Percentiles rank a stretch among this genome's conserved stretches.
These are phyloP conservation scores for Metridium senile DNA, from an alignment of 92 coral and sea anemone genomes.

Conservation along the genomic window DNA sequence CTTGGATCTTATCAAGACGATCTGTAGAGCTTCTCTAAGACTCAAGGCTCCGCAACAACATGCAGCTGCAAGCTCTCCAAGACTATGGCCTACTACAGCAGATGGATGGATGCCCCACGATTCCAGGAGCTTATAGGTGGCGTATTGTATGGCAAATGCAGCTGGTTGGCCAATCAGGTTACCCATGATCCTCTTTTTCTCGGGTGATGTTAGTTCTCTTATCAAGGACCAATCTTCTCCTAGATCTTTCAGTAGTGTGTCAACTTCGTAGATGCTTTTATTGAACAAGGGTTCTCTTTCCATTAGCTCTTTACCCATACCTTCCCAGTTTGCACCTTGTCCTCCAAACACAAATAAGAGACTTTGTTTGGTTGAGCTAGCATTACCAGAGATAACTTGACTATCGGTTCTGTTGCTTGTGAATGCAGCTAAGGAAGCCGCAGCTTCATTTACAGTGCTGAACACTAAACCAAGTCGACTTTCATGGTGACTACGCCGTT, in stretches of 20 bases:
- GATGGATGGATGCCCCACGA: slow-evolving; percentile 88
- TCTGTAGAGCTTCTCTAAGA: slow-evolving; percentile 63
- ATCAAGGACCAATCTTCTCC: slow-evolving; percentile 66
- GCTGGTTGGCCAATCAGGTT: slow-evolving; percentile 76
- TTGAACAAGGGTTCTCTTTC: slow-evolving; percentile 64
- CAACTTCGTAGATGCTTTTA: slow-evolving; percentile 50
- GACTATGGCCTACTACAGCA: slow-evolving; percentile 91
- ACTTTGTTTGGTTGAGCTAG: slow-evolving; percentile 19
- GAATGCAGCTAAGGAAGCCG: slow-evolving; percentile 42
- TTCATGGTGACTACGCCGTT: slow-evolving; percentile 68
- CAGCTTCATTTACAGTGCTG: slow-evolving; percentile 56
- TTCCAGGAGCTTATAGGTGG: slow-evolving; percentile 67
- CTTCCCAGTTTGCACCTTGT: slow-evolving; percentile 86
- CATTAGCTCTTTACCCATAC: slow-evolving; percentile 82
- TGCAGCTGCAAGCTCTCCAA: slow-evolving; percentile 94
- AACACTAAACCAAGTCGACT: slow-evolving; percentile 73
- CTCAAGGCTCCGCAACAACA: slow-evolving; percentile 68
- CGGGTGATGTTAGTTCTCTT: slow-evolving; percentile 53
- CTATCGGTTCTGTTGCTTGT: slow-evolving; percentile 41
- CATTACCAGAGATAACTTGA: slow-evolving; percentile 43
- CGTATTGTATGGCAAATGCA: slow-evolving; percentile 79
- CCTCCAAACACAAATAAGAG: slow-evolving; percentile 87
- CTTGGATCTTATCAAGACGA: slow-evolving; percentile 68
- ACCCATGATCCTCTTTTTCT: slow-evolving; percentile 35
- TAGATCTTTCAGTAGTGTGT: slow-evolving; percentile 37